Base-by-base conservation (phyloP, 1,140 invertebrate species). In the Cydia pomonella region DNA sequence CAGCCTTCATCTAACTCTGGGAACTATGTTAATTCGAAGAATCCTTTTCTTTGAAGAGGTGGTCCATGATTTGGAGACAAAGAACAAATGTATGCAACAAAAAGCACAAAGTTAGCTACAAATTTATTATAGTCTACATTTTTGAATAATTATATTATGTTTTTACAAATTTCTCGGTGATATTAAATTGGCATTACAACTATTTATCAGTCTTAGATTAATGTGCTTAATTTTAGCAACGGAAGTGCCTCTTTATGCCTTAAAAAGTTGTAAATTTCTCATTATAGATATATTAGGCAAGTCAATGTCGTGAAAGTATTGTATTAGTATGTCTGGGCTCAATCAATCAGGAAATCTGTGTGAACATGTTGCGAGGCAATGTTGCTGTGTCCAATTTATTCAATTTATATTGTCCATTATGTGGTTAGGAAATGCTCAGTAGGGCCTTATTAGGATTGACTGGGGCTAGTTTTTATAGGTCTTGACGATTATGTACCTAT, bases 211-310 rank as follows among this genome's bases (percentile, higher is more conserved):
- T 69, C 29, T 38, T 69, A 69, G 64, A 80, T 59, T 73, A 78
- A 79, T 74, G 75, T 79, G 84, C 82, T 87, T 87, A 78, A 78
- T 79, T 83, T 80, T 88, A 84, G 83, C 79, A 85, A 84, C 83
- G 82, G 82, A 83, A 89, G 90, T 92, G 89, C 90, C 89, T 92
- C 83, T 85, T 82, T 83, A 78, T 90, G 90, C 89, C 90, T 92
- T 91, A 88, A 83, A 82, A 72, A 76, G 79, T 80, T 64, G 38
- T 72, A 78, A 69, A 75, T 77, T 76, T 77, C 77, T 47, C 75
- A 75, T 78, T 23, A 59, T n/a, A n/a, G n/a, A n/a, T 73, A 73
- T 73, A 69, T 76, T 73, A 63, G 13, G 27, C 72, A 16, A 47
- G 38, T 72, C 64, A 38, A 69, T 33, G 38, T 72, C 21, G 38